Base-by-base conservation (phyloP, 2,888 invertebrate species). In the Synergus laeviventris region DNA sequence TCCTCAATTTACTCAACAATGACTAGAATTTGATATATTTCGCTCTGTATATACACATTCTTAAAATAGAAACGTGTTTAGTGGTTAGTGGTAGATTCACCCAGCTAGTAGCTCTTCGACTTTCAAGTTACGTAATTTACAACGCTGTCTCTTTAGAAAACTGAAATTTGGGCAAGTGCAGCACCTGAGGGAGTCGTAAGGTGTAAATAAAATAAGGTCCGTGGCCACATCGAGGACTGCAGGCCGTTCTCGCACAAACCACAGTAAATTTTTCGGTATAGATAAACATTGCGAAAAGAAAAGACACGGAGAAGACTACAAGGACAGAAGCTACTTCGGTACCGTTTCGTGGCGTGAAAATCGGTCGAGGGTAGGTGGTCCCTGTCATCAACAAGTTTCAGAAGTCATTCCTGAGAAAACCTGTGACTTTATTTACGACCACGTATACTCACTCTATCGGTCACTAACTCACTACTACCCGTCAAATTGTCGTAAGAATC, bases 251-350 rank as follows among this genome's bases (percentile, higher is more conserved):
- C 76, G 75, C 18, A 74, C 75, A 81, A 83, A 84, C 85, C 82
- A 86, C 85, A 84, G 87, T 88, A 88, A 88, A 88, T 88, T 86
- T 85, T 84, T 81, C 74, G 42, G 64, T 78, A 45, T 62, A 38
- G 76, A 59, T 73, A 70, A 31, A 39, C 9, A 59, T 61, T 16
- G 21, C 12, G 70, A 59, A 74, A 24, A 45, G 18, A 11, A 76
- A 62, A 70, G 62, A 39, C 42, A 59, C 24, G 31, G 59, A 14
- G 56, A 56, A 62, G 75, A 16, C 31, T 8, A 42, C 42, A 42
- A 73, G 62, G 59, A 76, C 77, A 73, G 76, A 74, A 36, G 36
- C 36, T 9, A n/a, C 24, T 14, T 18, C 59, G 70, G 74, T 74
- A 75, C 76, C 74, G 74, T 76, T 31, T 45, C 36, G 38, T 45